These are phyloP conservation scores for Luperina testacea DNA, from an alignment of 2,888 invertebrate genomes.

Conservation along the genomic window DNA sequence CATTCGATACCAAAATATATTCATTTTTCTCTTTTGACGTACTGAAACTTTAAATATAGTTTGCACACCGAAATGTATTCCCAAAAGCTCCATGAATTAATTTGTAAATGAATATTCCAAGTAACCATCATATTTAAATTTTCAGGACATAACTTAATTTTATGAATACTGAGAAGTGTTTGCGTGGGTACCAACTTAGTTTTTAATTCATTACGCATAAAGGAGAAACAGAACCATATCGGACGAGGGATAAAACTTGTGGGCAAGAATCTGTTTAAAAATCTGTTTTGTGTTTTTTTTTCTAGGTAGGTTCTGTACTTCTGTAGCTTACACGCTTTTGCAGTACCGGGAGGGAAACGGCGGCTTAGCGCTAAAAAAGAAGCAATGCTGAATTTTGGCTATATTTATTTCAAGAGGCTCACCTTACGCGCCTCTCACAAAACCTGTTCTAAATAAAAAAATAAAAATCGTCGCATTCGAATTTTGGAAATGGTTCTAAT, in stretches of 20 bases:
- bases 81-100: slow-evolving; percentile 23
- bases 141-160: slow-evolving; percentile 1
- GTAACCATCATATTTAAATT: slow-evolving; percentile 5
- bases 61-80: slow-evolving; percentile 4
- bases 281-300: no score
- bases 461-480: neutral
- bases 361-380: neutral
- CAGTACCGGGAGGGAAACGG: neutral
- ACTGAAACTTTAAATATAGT: neutral
- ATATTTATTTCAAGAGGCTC: neutral
- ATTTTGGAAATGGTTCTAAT: neutral
- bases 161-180: slow-evolving; percentile 20
- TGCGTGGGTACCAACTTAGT: neutral
- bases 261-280: neutral
- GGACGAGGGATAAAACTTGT: neutral
- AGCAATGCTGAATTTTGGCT: neutral
- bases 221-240: neutral
- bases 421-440: neutral
- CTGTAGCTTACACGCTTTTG: neutral
- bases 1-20: neutral
- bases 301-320: neutral
- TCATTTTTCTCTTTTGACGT: neutral
- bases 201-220: slow-evolving; percentile 4
- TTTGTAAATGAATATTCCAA: slow-evolving; percentile 32
- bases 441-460: neutral